phyloP scores from a whole-genome alignment of 2,797 vertebrate species.

The Sylvilagus floridanus region DNA sequence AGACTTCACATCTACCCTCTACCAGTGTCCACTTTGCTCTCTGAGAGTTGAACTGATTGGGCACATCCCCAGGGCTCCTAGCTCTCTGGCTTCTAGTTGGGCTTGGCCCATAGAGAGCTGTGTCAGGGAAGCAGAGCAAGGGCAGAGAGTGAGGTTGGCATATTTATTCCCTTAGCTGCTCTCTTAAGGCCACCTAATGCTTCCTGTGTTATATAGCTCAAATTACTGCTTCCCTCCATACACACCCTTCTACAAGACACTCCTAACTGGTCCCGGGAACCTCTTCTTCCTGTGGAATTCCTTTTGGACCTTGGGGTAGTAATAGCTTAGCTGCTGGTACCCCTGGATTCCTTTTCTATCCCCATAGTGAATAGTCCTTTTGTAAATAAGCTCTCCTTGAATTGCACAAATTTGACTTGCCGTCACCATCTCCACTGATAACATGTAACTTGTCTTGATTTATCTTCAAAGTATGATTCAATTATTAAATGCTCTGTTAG shows the following conservation, averaged over 20 bases:
- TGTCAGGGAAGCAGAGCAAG: not conserved
- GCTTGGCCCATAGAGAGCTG: not conserved
- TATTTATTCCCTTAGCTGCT: not conserved
- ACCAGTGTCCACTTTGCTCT: not conserved
- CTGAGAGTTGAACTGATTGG: not conserved
- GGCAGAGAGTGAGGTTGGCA: not conserved
- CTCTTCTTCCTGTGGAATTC: not conserved
- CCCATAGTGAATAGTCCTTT: not conserved
- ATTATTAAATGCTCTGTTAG: slow-evolving; percentile 80
- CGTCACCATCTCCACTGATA: not conserved
- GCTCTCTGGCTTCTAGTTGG: not conserved
- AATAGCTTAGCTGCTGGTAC: not conserved
- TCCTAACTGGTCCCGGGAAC: not conserved
- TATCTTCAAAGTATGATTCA: slow-evolving; percentile 31
- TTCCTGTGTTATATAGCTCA: not conserved
- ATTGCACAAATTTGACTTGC: not conserved
- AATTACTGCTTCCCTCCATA: not conserved
- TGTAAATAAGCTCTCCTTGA: not conserved
- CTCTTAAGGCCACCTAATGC: not conserved
- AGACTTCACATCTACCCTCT: not conserved
- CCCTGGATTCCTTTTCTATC: not conserved
- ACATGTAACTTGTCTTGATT: not conserved
- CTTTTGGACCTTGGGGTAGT: not conserved
- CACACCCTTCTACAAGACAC: not conserved
- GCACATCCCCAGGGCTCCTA: not conserved